Percentiles rank a stretch among this genome's conserved stretches.
phyloP scores from a whole-genome alignment of 30 jellyfish, hydroid and myxozoan genomes.

The Turritopsis dohrnii region DNA sequence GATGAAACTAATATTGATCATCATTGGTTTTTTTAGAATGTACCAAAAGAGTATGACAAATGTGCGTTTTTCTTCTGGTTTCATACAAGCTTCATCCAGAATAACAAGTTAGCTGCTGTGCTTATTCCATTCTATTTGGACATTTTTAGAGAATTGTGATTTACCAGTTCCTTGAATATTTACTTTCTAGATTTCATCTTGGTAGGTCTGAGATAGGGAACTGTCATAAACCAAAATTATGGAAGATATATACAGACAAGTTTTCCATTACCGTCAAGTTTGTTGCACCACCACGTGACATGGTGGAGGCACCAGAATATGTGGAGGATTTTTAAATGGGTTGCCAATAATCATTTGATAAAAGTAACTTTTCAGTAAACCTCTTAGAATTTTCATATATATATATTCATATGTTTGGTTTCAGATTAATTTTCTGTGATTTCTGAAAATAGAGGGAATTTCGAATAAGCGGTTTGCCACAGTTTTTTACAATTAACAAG shows the following conservation, averaged over 20 bases:
- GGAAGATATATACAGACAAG: slow-evolving; percentile 59
- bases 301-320: slow-evolving; percentile 2
- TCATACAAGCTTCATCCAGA: slow-evolving; percentile 72
- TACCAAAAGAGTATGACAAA: slow-evolving; percentile 86
- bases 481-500: too few relatives aligned
- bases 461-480: too few relatives aligned
- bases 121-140: neutral
- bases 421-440: too few relatives aligned
- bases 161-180: neutral
- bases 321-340: neutral
- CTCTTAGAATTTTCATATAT: too few relatives aligned
- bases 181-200: slow-evolving; percentile 49
- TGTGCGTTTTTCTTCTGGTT: slow-evolving; percentile 99
- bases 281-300: slow-evolving; percentile 43
- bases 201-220: slow-evolving; percentile 72
- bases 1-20: too few relatives aligned
- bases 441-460: too few relatives aligned
- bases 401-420: too few relatives aligned
- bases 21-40: slow-evolving; percentile 48
- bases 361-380: too few relatives aligned
- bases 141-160: neutral
- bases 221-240: slow-evolving; percentile 74
- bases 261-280: slow-evolving; percentile 74
- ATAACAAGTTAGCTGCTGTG: slow-evolving; percentile 60
- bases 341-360: neutral